These are phyloP conservation scores for Entomobrya multifasciata DNA, from an alignment of 2,888 invertebrate genomes.

Conservation along the genomic window DNA sequence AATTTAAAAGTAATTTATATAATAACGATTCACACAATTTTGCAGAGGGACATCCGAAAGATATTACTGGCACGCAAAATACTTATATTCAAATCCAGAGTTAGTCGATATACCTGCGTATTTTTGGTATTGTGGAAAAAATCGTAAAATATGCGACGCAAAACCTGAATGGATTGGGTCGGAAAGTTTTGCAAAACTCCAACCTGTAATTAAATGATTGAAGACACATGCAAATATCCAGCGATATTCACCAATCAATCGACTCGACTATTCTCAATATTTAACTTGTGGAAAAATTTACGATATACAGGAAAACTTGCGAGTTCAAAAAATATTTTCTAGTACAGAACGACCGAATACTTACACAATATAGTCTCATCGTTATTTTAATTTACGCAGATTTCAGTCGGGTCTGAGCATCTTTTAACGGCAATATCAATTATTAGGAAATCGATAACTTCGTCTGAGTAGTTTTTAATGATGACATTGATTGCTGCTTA, in stretches of 20 bases:
- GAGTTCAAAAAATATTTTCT: too few relatives aligned
- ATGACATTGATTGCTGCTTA: too few relatives aligned
- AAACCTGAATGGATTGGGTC: background rate
- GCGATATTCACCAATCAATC: background rate
- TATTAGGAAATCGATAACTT: too few relatives aligned
- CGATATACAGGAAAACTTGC: too few relatives aligned
- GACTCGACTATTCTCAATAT: background rate
- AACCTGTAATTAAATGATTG: background rate
- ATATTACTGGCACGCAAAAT: background rate
- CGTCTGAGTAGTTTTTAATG: too few relatives aligned
- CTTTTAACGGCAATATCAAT: too few relatives aligned
- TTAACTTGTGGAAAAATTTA: too few relatives aligned
- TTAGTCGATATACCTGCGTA: background rate
- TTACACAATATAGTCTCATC: too few relatives aligned
- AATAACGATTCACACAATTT: background rate
- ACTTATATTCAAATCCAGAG: background rate
- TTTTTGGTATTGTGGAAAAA: background rate
- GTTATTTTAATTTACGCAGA: too few relatives aligned
- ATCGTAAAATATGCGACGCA: background rate
- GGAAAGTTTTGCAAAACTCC: background rate
- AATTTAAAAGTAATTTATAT: background rate
- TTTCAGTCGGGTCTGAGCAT: too few relatives aligned
- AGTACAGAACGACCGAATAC: too few relatives aligned
- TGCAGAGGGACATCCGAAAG: background rate
- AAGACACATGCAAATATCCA: background rate